Percentiles rank a stretch among this genome's conserved stretches.
Evolutionary conservation across 2,888 invertebrate species (phyloP).

Genomic region (Cantharis lateralis): DNA sequence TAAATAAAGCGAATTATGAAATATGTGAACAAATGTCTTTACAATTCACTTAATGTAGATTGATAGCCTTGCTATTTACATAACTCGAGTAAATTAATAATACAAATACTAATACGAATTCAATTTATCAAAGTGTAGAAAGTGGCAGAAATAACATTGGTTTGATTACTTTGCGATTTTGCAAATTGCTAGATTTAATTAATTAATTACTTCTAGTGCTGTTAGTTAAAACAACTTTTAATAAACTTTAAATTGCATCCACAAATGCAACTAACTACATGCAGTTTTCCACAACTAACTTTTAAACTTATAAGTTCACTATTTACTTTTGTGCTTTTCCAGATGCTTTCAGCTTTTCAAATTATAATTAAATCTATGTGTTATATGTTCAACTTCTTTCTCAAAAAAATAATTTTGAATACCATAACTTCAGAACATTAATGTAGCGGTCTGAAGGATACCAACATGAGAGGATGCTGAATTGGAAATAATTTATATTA

Average conservation of each 20-base stretch:
- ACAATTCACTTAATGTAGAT: constrained; percentile 9
- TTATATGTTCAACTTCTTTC: too few species aligned
- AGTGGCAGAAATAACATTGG: constrained; percentile 1
- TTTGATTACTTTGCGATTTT: constrained; percentile 1
- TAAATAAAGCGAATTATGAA: constrained; percentile 20
- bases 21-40: constrained; percentile 5
- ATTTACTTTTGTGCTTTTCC: background rate
- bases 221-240: background rate
- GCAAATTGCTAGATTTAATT: constrained; percentile 1
- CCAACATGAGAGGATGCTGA: too few species aligned
- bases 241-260: background rate
- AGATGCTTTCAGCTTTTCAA: background rate
- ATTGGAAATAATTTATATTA: too few species aligned
- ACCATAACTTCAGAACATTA: too few species aligned
- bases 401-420: too few species aligned
- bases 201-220: background rate
- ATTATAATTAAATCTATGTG: background rate
- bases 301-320: background rate
- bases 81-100: constrained; percentile 9
- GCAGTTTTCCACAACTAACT: background rate
- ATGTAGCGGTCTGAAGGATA: too few species aligned
- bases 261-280: background rate
- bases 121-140: constrained; percentile 3
- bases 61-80: constrained; percentile 17
- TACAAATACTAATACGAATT: constrained; percentile 2